Evolutionary conservation across 2,888 invertebrate species (phyloP).

Genomic region (Rotaria macrura): DNA sequence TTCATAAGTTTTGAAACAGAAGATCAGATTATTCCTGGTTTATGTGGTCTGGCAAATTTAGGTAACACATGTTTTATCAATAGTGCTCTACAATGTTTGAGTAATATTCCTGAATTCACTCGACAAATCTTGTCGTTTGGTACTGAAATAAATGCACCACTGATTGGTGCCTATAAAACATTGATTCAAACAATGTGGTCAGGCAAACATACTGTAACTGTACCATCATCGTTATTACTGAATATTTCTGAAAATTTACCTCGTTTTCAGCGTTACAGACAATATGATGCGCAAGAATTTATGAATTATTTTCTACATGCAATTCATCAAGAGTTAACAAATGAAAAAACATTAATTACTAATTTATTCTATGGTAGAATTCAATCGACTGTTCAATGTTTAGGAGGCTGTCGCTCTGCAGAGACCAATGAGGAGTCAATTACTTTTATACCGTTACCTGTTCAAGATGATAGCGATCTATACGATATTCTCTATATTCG

Average conservation of each 20-base stretch:
- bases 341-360: not conserved
- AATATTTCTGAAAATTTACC: not conserved
- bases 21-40: not conserved
- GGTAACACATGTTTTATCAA: conserved; percentile 10
- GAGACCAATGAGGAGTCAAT: not conserved
- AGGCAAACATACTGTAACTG: not conserved
- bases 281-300: not conserved
- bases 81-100: conserved; percentile 19
- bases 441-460: not conserved
- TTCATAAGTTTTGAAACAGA: not conserved
- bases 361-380: not conserved
- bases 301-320: not conserved
- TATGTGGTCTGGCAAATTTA: not conserved
- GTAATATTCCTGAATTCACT: not conserved
- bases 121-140: too few relatives aligned
- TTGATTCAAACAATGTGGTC: not conserved
- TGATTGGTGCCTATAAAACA: not conserved
- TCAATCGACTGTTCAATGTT: not conserved
- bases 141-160: not conserved
- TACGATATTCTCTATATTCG: not conserved
- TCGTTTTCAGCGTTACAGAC: not conserved
- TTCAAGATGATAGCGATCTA: not conserved
- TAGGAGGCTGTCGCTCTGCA: not conserved
- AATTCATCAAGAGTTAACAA: not conserved
- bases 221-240: not conserved